These are phyloP conservation scores for Oophaga sylvatica DNA, from an alignment of 2,797 vertebrate species.

Conservation along the genomic window DNA sequence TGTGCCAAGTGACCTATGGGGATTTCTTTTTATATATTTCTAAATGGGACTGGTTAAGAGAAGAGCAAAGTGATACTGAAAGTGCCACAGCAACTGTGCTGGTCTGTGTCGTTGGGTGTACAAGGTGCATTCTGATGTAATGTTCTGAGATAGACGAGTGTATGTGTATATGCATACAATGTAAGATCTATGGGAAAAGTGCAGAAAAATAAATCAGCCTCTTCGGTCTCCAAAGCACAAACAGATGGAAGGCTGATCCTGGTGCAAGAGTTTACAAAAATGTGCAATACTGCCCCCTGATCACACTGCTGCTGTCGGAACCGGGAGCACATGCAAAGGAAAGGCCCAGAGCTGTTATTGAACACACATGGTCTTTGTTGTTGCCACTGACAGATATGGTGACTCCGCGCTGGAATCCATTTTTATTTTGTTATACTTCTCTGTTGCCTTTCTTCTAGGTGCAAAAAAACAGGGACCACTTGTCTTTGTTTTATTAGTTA, in stretches of 20 bases:
- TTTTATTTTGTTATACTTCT: neutral
- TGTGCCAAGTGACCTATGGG: constrained; percentile 18
- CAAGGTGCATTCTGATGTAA: neutral
- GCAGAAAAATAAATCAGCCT: neutral
- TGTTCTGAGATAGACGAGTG: neutral
- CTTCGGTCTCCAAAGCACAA: neutral
- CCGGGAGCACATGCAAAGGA: constrained; percentile 10
- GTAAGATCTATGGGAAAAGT: neutral
- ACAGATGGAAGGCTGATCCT: neutral
- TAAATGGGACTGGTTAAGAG: neutral
- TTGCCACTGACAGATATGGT: neutral
- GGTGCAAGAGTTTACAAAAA: constrained; percentile 47
- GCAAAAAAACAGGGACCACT: constrained; percentile 47
- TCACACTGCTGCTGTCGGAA: constrained; percentile 40
- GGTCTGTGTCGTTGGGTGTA: neutral
- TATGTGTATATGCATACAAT: neutral
- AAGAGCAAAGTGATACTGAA: neutral
- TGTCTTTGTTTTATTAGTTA: constrained; percentile 28
- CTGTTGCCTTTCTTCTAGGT: constrained; percentile 24
- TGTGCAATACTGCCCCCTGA: constrained; percentile 57
- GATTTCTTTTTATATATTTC: neutral
- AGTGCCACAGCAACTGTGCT: neutral
- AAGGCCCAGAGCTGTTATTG: neutral
- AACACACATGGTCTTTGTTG: neutral
- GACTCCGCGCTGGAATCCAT: neutral